phyloP scores from a whole-genome alignment of 2,888 invertebrate genomes.

The Geotrupes spiniger region DNA sequence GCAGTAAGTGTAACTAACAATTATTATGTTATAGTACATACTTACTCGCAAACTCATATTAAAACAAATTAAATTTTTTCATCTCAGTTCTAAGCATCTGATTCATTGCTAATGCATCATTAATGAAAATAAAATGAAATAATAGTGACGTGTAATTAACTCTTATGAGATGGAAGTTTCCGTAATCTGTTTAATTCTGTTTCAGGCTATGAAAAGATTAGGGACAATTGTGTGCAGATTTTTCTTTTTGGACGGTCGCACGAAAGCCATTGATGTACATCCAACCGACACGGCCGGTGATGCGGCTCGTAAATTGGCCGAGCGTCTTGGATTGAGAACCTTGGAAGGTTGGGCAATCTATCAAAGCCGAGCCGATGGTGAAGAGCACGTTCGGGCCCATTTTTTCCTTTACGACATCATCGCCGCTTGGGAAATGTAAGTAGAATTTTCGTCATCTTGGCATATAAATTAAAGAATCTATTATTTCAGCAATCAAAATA shows the following conservation, averaged over 20 bases:
- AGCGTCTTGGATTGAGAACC: constrained; percentile 78
- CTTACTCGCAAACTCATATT: too few relatives aligned
- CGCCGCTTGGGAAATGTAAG: constrained; percentile 89
- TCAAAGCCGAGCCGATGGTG: constrained; percentile 80
- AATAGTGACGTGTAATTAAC: too few relatives aligned
- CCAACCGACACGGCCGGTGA: constrained; percentile 92
- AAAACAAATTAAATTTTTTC: too few relatives aligned
- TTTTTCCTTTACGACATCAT: constrained; percentile 93
- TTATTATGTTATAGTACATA: constrained; percentile 2
- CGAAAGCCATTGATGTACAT: constrained; percentile 93
- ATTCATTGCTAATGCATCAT: too few relatives aligned
- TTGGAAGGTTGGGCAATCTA: constrained; percentile 95
- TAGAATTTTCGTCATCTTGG: constrained; percentile 24
- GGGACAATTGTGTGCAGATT: constrained; percentile 92
- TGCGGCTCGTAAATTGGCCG: constrained; percentile 83
- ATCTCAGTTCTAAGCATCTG: too few relatives aligned
- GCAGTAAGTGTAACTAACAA: constrained; percentile 64
- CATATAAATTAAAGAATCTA: neutral
- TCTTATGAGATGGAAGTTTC: too few relatives aligned
- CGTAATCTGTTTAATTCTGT: constrained; percentile 23
- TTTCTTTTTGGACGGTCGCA: constrained; percentile 92
- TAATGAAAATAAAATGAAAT: too few relatives aligned
- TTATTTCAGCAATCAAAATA: constrained; percentile 44
- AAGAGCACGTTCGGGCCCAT: constrained; percentile 87
- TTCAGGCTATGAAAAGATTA: constrained; percentile 81